Conservation (phyloP, 1,140 invertebrate species). For the Dufourea novaeangliae region DNA sequence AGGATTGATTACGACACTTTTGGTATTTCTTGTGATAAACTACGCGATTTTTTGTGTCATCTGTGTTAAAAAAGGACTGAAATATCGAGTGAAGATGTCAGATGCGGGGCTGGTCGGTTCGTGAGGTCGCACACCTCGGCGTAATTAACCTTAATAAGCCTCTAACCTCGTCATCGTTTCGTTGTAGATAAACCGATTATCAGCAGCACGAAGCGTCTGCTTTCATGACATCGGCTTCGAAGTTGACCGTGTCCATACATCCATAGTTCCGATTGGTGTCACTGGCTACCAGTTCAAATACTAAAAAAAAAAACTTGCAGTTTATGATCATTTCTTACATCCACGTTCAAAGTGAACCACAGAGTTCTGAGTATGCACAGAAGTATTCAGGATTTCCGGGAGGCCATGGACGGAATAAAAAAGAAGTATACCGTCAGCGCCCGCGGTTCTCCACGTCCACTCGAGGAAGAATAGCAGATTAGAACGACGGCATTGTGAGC, state of each 20-base stretch:
- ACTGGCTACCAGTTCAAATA: neutral
- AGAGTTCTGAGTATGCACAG: no score
- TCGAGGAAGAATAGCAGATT: constrained; percentile 57
- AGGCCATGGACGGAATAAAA: constrained; percentile 19
- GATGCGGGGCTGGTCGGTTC: constrained; percentile 5
- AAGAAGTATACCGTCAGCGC: constrained; percentile 39
- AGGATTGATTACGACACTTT: no score
- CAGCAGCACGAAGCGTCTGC: constrained; percentile 55
- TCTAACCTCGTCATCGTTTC: constrained; percentile 50
- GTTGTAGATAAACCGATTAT: constrained; percentile 59
- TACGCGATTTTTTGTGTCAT: no score
- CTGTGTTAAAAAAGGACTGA: no score
- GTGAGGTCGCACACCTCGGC: constrained; percentile 14
- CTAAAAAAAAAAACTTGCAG: no score
- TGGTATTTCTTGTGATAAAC: no score
- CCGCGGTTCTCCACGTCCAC: constrained; percentile 28
- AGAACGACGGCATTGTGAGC: constrained; percentile 52
- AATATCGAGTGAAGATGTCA: no score
- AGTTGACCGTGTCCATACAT: constrained; percentile 49
- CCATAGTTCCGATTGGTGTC: constrained; percentile 1
- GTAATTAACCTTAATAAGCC: constrained; percentile 57
- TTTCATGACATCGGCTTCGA: constrained; percentile 55
- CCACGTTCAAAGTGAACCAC: no score
- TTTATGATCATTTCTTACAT: no score
- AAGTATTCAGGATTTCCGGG: no score